A percentile compares a stretch with the other conserved stretches of the same genome.
phyloP scores from a whole-genome alignment of 1,140 invertebrate species.

The Eubasilissa regina region DNA sequence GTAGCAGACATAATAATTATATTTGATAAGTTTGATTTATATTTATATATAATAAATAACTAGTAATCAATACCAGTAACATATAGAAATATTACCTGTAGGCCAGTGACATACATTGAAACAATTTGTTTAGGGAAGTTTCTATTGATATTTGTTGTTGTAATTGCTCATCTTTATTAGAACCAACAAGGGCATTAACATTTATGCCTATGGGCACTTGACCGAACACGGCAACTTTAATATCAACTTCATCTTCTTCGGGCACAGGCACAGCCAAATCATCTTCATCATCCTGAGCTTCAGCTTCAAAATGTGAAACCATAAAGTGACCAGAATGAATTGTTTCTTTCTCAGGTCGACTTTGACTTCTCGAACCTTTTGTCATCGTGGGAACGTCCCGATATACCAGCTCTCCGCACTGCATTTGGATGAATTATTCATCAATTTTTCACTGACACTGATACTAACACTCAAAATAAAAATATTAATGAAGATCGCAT shows the following conservation, averaged over 20 bases:
- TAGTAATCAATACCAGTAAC: slow-evolving; percentile 12
- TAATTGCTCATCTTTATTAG: slow-evolving; percentile 46
- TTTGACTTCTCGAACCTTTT: slow-evolving; percentile 51
- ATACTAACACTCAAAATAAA: slow-evolving; percentile 39
- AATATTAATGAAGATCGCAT: slow-evolving; percentile 41
- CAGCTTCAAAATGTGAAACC: slow-evolving; percentile 96
- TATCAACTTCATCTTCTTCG: slow-evolving; percentile 73
- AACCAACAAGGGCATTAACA: slow-evolving; percentile 31
- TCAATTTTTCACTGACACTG: slow-evolving; percentile 47
- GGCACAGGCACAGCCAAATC: slow-evolving; percentile 84
- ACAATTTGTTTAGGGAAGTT: slow-evolving; percentile 93
- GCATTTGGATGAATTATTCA: slow-evolving; percentile 45
- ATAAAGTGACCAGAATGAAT: slow-evolving; percentile 99
- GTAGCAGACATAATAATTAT: too few species aligned
- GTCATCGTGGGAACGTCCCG: slow-evolving; percentile 49
- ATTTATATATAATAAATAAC: neutral
- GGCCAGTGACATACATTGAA: slow-evolving; percentile 96
- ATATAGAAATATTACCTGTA: slow-evolving; percentile 85
- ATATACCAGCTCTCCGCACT: slow-evolving; percentile 52
- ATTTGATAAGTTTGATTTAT: slow-evolving; percentile 27
- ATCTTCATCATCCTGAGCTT: slow-evolving; percentile 91
- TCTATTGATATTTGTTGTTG: slow-evolving; percentile 79
- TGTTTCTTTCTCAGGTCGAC: slow-evolving; percentile 75
- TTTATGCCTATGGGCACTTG: slow-evolving; percentile 34
- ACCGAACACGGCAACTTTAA: slow-evolving; percentile 62